Base-by-base conservation (phyloP, 2,888 invertebrate genomes). In the Dascillus cervinus region DNA sequence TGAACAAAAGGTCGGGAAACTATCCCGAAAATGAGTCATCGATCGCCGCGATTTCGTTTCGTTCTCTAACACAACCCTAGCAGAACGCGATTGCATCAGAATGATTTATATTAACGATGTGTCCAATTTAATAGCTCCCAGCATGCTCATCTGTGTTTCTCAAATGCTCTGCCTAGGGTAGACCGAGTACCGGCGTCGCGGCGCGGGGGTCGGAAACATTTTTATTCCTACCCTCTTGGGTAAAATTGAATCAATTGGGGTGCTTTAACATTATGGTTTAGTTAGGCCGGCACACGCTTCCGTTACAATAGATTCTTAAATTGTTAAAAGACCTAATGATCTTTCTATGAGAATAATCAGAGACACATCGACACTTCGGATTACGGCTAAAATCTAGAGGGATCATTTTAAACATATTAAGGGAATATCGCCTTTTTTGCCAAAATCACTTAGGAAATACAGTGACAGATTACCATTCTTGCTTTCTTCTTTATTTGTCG, bases 111-210 rank as follows among this genome's bases (percentile, higher is more conserved):
- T 56, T 56, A 55, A 56, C 56, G 58, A 58, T 55, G 55, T 55
- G 56, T 53, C 57, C 60, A 56, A 60, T 53, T 51, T 62, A 62
- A 62, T 62, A 60, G 60, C 56, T 60, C 60, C 61, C 62, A 57
- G 56, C 56, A 55, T 60, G 60, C 59, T 60, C 61, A 60, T 62
- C 58, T 59, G 55, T 58, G 60, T 60, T 58, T 55, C 58, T 57
- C 53, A 54, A 54, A 54, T 55, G 55, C 56, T 56, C 53, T 56
- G 56, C 56, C 54, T 56, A 53, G 55, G 55, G 53, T 54, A 46
- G 51, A 44, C 42, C 39, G 46, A 35, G 39, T 44, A 36, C 37
- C 27, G 37, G 43, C 39, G 39, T 37, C 39, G 46, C 40, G 37
- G 35, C 25, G 38, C 29, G 37, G 44, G 52, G 46, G 50, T 41